Evolutionary conservation across 2,888 invertebrate species (phyloP), one percentile per base, ranked within the genome.

Genomic region (Drosophila kambysellisi): DNA sequence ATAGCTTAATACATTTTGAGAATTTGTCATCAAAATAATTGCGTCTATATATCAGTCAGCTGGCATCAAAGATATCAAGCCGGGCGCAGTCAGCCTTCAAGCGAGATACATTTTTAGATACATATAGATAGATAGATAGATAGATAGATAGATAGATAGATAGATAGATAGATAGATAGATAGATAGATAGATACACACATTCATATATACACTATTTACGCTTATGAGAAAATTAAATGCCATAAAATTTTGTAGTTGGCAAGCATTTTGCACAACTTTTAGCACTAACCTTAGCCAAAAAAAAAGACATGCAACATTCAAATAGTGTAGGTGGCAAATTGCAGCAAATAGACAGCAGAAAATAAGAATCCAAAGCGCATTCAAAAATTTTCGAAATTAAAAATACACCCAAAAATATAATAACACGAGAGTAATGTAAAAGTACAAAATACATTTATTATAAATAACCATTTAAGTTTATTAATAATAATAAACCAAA

Each of bases 141-240:
- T 11, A 43, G 20, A 20, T n/a, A n/a, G n/a, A 76, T 32, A 50
- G 51, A 51, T 7, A 51, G 30, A n/a, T 25, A 33, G 25, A 69
- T 9, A 4, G n/a, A 41, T 11, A 43, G 20, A 20, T n/a, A n/a
- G n/a, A 76, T 32, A 50, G 51, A 51, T 7, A 51, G 30, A n/a
- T 25, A 33, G 25, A 69, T 9, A 4, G n/a, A 41, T 11, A 43
- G 20, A 20, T n/a, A n/a, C 29, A 56, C 48, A 51, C 33, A 63
- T 8, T 53, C n/a, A 41, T 15, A 25, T 4, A 51, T 60, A 71
- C 72, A 82, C 76, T 74, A 83, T 87, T 82, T 80, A 68, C 81
- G 76, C 75, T 76, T 83, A 71, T 88, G 86, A 85, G 87, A 89
- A 88, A 86, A 88, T 88, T 84, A 88, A 85, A 80, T 82, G 76